Evolutionary conservation across 2,888 invertebrate genomes (phyloP).

Genomic region (Hoplodrina ambigua): DNA sequence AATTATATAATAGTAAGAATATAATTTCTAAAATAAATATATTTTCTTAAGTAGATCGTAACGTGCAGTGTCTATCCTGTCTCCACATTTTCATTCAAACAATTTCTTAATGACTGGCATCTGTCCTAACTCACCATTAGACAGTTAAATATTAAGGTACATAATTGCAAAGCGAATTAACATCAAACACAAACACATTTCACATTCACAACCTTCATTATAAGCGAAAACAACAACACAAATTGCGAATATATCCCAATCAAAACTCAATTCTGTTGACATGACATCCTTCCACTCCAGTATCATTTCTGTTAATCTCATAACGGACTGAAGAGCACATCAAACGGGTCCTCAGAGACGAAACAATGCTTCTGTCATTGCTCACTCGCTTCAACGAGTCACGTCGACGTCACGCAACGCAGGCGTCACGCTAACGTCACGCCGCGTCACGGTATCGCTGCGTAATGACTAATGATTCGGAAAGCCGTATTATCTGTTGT

Average conservation of each 20-base stretch:
- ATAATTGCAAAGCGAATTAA: slow-evolving; percentile 9
- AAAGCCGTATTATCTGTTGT: slow-evolving; percentile 30
- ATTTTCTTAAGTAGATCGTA: too few species aligned
- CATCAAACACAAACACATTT: slow-evolving; percentile 13
- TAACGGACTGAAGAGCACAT: slow-evolving; percentile 42
- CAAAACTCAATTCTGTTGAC: slow-evolving; percentile 45
- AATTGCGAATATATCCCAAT: slow-evolving; percentile 36
- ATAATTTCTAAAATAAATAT: too few species aligned
- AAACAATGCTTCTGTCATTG: slow-evolving; percentile 57
- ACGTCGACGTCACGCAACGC: slow-evolving; percentile 32
- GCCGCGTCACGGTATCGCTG: slow-evolving; percentile 45
- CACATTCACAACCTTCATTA: slow-evolving; percentile 15
- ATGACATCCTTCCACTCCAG: slow-evolving; percentile 28
- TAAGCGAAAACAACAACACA: slow-evolving; percentile 8
- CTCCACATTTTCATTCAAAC: background rate
- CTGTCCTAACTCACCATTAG: background rate
- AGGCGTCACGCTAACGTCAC: slow-evolving; percentile 48
- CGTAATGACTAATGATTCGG: slow-evolving; percentile 49
- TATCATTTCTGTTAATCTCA: slow-evolving; percentile 48
- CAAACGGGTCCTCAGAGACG: slow-evolving; percentile 49
- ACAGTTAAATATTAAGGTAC: background rate
- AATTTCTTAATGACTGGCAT: background rate
- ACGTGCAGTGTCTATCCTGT: too few species aligned
- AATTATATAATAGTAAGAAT: too few species aligned
- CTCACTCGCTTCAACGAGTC: slow-evolving; percentile 52